A percentile compares a stretch with the other conserved stretches of the same genome.
These are phyloP conservation scores for Chromoteleia sp. DNA, from an alignment of 2,888 invertebrate genomes.

Conservation along the genomic window DNA sequence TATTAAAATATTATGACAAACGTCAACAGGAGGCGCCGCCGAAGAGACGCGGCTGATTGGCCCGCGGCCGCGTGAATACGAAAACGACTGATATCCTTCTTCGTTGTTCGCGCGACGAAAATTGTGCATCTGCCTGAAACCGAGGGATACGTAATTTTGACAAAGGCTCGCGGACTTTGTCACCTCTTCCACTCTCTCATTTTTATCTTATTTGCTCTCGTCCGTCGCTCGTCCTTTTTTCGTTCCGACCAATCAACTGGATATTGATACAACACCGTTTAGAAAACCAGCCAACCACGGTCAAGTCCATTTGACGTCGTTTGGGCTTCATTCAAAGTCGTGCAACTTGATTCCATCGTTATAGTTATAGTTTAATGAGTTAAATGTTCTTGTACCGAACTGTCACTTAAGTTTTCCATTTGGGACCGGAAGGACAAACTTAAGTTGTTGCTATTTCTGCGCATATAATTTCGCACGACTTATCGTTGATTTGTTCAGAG, in stretches of 20 bases:
- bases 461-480: no score
- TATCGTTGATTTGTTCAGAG: no score
- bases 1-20: slow-evolving; percentile 85
- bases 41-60: slow-evolving; percentile 82
- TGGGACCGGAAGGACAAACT: no score
- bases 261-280: slow-evolving; percentile 13
- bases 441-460: no score
- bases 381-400: no score
- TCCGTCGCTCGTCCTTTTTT: not conserved
- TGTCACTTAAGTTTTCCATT: no score
- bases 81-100: slow-evolving; percentile 77
- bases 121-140: slow-evolving; percentile 52
- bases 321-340: no score
- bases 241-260: slow-evolving; percentile 5
- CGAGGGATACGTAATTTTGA: slow-evolving; percentile 12
- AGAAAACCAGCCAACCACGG: not conserved
- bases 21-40: slow-evolving; percentile 82
- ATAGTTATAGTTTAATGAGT: no score
- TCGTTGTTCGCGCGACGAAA: slow-evolving; percentile 51
- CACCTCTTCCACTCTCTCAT: slow-evolving; percentile 4
- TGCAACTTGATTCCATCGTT: no score
- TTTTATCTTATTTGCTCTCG: not conserved
- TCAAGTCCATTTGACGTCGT: no score
- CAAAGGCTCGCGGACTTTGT: slow-evolving; percentile 9
- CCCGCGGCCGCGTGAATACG: slow-evolving; percentile 81